These are phyloP conservation scores for Menidia beryllina DNA, from an alignment of 2,113 vertebrate genomes.

Conservation along the genomic window DNA sequence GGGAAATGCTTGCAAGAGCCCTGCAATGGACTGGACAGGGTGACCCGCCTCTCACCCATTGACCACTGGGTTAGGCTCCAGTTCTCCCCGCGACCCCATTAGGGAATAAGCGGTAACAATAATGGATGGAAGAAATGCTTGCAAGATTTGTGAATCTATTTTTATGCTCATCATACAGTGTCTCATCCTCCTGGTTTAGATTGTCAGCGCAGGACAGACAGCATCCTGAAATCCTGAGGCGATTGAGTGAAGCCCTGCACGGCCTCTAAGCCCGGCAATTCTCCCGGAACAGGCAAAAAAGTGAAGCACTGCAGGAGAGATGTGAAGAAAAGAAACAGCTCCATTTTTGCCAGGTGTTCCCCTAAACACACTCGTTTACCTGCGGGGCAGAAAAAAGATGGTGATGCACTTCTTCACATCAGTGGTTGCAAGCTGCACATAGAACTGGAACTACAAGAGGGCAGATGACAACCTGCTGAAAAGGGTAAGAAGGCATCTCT, in stretches of 20 bases:
- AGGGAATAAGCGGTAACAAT: too few species aligned
- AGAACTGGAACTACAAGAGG: not conserved
- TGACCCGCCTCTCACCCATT: too few species aligned
- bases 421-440: not conserved
- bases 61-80: too few species aligned
- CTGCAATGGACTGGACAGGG: too few species aligned
- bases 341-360: conserved; percentile 83
- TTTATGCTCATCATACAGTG: not conserved
- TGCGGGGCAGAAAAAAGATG: conserved; percentile 43
- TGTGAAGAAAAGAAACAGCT: conserved; percentile 88
- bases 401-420: not conserved
- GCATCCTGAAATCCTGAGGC: conserved; percentile 42
- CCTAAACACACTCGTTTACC: conserved; percentile 87
- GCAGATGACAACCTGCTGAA: conserved; percentile 82
- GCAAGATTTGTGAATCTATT: too few species aligned
- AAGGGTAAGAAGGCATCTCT: conserved; percentile 89
- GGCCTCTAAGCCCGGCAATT: conserved; percentile 65
- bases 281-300: conserved; percentile 60
- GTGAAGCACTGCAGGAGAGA: conserved; percentile 79
- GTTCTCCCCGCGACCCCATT: too few species aligned
- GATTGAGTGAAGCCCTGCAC: conserved; percentile 60
- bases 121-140: too few species aligned
- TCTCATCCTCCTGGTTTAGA: not conserved
- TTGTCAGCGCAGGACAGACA: conserved; percentile 58
- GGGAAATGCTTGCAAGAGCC: too few species aligned